These are phyloP conservation scores for Coluber constrictor DNA, from an alignment of 2,797 vertebrate species.

Conservation along the genomic window DNA sequence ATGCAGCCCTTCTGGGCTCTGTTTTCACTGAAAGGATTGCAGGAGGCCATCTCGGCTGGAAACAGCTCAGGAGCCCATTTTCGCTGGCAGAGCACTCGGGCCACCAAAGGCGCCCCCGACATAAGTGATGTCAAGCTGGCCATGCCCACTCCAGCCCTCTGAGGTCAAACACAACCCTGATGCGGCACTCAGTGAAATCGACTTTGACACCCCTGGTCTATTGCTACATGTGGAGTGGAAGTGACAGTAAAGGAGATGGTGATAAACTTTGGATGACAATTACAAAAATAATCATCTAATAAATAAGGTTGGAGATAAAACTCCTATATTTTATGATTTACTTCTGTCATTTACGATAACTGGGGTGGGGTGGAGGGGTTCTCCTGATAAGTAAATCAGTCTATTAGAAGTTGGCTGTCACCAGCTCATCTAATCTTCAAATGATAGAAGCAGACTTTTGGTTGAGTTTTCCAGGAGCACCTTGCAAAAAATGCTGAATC, in stretches of 20 bases:
- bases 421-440: background rate
- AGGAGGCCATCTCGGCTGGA: too few species aligned
- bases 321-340: background rate
- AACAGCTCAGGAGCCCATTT: too few species aligned
- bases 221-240: background rate
- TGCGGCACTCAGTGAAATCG: too few species aligned
- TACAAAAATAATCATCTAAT: background rate
- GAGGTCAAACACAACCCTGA: too few species aligned
- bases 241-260: background rate
- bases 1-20: too few species aligned
- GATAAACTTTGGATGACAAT: background rate
- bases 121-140: too few species aligned
- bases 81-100: too few species aligned
- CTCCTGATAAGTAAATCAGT: background rate
- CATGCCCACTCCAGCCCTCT: too few species aligned
- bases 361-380: background rate
- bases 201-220: background rate
- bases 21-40: too few species aligned
- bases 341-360: background rate
- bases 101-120: too few species aligned
- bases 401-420: background rate
- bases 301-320: background rate
- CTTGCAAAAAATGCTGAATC: conserved; percentile 20
- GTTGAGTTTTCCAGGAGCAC: conserved; percentile 5
- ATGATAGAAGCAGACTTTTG: background rate